Percentiles rank a stretch among this genome's conserved stretches.
These are phyloP conservation scores for Eufriesea mexicana DNA, from an alignment of 1,140 invertebrate species.

Conservation along the genomic window DNA sequence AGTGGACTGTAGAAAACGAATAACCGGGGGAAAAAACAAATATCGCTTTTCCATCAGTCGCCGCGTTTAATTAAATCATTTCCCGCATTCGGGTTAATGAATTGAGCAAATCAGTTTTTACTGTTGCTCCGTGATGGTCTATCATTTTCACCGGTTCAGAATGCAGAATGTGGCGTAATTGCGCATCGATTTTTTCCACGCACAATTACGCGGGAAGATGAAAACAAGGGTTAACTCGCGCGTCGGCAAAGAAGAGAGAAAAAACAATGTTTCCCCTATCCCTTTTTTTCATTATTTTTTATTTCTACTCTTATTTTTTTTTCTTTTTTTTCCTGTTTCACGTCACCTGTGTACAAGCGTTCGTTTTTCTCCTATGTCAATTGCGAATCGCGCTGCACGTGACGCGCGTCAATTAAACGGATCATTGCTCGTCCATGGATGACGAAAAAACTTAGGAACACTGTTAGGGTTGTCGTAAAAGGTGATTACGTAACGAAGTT, in stretches of 20 bases:
- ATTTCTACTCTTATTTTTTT: too few species aligned
- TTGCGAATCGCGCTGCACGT: neutral
- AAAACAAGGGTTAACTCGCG: neutral
- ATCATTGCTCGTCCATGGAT: conserved; percentile 9
- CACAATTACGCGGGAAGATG: neutral
- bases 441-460: neutral
- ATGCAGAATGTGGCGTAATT: neutral
- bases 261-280: too few species aligned
- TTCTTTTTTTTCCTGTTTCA: neutral
- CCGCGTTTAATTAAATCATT: neutral
- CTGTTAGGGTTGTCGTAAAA: neutral
- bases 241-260: neutral
- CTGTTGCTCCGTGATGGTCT: neutral
- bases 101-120: neutral
- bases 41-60: neutral
- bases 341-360: too few species aligned
- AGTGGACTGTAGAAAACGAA: neutral
- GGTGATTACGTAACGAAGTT: neutral
- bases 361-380: neutral
- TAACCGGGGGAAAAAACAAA: neutral
- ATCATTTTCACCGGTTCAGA: neutral
- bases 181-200: neutral
- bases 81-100: neutral
- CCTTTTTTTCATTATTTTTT: neutral
- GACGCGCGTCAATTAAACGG: conserved; percentile 1